Evolutionary conservation across 2,888 invertebrate species (phyloP), one percentile per base, ranked within the genome.

Genomic region (Periphyllus acericola): DNA sequence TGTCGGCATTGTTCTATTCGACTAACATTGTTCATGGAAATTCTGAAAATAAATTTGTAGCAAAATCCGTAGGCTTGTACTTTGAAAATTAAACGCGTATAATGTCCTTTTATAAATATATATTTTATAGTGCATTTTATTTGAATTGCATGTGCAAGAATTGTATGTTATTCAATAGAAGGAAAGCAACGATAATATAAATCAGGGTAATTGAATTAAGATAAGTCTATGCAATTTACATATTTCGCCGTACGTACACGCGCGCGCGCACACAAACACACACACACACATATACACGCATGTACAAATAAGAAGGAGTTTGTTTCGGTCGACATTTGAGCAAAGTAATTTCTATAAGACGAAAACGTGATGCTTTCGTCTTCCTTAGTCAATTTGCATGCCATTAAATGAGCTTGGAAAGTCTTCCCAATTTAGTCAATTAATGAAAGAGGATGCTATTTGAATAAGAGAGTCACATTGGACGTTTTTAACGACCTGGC

Each of bases 331-430:
- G 25, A 60, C 72, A 55, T 74, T n/a, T 60, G 74, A 74, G 72
- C n/a, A 75, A 66, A 75, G 40, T 52, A 75, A 76, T 84, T 74
- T 60, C 36, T 66, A 66, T 66, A 76, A 84, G 74, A 83, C 66
- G 36, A 21, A 74, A 66, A 76, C 40, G 40, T 76, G n/a, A 34
- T 32, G 84, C 75, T 75, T 68, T 66, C 46, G 66, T 46, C 32
- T 66, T 66, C 40, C 46, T 66, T 32, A 84, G 66, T 66, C 66
- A 84, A 84, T 84, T 76, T 84, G 46, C 75, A 84, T 83, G 40
- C n/a, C 29, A 83, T 76, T 84, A 83, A 46, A 40, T 3, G 40
- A 83, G 60, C 25, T 21, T 29, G 60, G 66, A 83, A 29, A 83
- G 40, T 84, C 76, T 17, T 29, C 29, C n/a, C 17, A 40, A 75